Conservation (phyloP, 2,888 invertebrate genomes). For the Chironomus riparius region DNA sequence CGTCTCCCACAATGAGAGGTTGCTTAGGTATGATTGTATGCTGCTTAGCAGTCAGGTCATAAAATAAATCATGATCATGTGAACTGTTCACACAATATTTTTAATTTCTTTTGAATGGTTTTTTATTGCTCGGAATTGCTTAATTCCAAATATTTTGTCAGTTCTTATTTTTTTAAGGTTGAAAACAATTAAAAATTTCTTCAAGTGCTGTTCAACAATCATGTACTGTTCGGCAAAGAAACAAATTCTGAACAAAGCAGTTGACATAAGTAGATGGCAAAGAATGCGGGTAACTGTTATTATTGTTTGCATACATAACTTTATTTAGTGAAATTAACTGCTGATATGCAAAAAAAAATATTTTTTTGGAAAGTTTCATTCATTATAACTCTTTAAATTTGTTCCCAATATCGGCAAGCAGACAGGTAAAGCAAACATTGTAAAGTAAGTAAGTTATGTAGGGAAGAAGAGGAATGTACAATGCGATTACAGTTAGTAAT, state of each 20-base stretch:
- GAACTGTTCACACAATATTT: not conserved
- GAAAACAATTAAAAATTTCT: not conserved
- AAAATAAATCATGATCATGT: not conserved
- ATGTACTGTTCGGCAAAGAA: not conserved
- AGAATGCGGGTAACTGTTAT: not conserved
- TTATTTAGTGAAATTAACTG: not conserved
- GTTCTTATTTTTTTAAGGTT: not conserved
- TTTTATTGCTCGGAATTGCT: not conserved
- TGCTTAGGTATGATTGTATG: not conserved
- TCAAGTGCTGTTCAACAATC: not conserved
- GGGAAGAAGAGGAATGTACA: not conserved
- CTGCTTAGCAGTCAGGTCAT: too few relatives aligned
- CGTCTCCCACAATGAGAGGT: not conserved
- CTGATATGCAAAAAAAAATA: not conserved
- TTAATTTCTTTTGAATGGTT: not conserved
- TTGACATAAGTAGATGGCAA: not conserved
- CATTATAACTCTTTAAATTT: not conserved
- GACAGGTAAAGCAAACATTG: not conserved
- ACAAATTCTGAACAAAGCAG: not conserved
- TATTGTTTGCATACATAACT: not conserved
- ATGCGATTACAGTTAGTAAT: not conserved
- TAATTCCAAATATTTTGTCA: not conserved
- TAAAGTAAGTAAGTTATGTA: not conserved
- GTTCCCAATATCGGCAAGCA: not conserved
- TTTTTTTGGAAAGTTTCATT: not conserved